Conservation (phyloP, 2,888 invertebrate species). For the Imbricaverruca yamaguchii region DNA sequence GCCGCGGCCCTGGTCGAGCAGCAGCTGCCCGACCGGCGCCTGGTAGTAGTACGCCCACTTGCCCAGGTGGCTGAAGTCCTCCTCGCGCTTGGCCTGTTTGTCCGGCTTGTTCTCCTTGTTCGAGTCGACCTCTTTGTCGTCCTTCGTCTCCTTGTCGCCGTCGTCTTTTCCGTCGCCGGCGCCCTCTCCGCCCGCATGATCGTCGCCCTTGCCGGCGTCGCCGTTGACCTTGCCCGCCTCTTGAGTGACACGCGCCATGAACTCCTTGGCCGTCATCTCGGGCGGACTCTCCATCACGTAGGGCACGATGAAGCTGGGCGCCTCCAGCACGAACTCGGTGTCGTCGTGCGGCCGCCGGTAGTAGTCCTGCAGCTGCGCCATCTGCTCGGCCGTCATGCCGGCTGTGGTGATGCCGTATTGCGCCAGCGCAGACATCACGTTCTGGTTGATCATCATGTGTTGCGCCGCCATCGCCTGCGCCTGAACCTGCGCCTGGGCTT, state of each 20-base stretch:
- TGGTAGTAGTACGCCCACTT: conserved; percentile 33
- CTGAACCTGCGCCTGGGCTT: no score
- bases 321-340: conserved; percentile 78
- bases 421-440: conserved; percentile 24
- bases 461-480: background rate
- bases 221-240: conserved; percentile 33
- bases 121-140: conserved; percentile 37
- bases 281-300: conserved; percentile 89
- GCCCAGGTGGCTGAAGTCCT: conserved; percentile 31
- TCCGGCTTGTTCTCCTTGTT: conserved; percentile 42
- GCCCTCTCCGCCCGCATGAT: conserved; percentile 37
- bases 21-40: conserved; percentile 61
- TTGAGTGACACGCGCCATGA: conserved; percentile 35
- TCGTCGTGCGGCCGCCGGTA: conserved; percentile 75
- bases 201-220: conserved; percentile 31
- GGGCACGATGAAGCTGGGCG: conserved; percentile 86
- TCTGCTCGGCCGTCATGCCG: conserved; percentile 30
- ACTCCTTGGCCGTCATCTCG: conserved; percentile 43
- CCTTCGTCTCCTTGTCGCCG: conserved; percentile 47
- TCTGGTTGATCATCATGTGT: conserved; percentile 25
- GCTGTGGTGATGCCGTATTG: conserved; percentile 28
- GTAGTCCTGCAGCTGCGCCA: conserved; percentile 44
- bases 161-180: conserved; percentile 26
- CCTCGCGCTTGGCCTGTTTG: conserved; percentile 26
- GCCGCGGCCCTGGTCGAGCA: conserved; percentile 82